A percentile compares a stretch with the other conserved stretches of the same genome.
These are phyloP conservation scores for Caretta caretta DNA, from an alignment of 2,113 vertebrate species.

Conservation along the genomic window DNA sequence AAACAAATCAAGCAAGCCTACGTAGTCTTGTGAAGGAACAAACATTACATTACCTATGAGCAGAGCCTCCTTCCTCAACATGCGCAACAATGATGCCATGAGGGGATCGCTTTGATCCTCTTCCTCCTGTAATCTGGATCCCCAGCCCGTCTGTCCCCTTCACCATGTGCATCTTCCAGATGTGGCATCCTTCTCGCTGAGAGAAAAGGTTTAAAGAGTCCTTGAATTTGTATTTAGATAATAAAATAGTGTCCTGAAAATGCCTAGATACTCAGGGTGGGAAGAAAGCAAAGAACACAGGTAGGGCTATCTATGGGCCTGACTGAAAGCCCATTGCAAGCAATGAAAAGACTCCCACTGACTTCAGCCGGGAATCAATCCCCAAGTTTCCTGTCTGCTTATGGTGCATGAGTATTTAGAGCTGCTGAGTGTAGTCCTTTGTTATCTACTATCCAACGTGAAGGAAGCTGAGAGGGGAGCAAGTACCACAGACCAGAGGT, in stretches of 20 bases:
- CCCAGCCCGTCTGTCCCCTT: slow-evolving; percentile 93
- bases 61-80: slow-evolving; percentile 92
- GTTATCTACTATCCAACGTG: slow-evolving; percentile 51
- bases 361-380: neutral
- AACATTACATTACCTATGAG: slow-evolving; percentile 86
- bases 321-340: neutral
- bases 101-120: slow-evolving; percentile 93
- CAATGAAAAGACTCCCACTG: neutral
- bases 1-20: neutral
- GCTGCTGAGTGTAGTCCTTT: slow-evolving; percentile 2
- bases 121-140: slow-evolving; percentile 95
- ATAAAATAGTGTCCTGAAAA: neutral
- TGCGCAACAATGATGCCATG: slow-evolving; percentile 93
- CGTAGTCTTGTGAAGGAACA: neutral
- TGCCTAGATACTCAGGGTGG: neutral
- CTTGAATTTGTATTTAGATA: slow-evolving; percentile 61
- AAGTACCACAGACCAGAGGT: slow-evolving; percentile 37
- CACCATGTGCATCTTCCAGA: slow-evolving; percentile 98
- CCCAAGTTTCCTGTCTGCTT: neutral
- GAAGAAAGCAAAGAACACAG: neutral
- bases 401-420: neutral
- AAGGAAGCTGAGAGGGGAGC: slow-evolving; percentile 52
- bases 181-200: slow-evolving; percentile 90
- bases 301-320: neutral
- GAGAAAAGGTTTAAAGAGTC: slow-evolving; percentile 72